Conservation (phyloP, 2,113 vertebrate genomes). For the Uria lomvia region DNA sequence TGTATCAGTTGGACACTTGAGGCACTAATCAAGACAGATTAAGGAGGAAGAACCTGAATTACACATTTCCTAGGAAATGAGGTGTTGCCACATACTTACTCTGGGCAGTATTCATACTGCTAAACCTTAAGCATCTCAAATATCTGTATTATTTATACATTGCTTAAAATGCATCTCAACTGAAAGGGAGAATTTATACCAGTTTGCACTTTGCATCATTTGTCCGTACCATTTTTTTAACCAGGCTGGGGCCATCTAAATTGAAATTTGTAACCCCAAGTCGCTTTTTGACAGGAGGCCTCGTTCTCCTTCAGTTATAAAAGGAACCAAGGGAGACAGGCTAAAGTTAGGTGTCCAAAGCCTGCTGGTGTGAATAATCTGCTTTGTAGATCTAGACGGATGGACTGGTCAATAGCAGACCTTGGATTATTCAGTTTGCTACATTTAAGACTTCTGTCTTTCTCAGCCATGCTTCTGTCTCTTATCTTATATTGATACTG, state of each 20-base stretch:
- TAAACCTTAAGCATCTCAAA: background rate
- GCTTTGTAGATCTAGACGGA: background rate
- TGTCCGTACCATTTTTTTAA: background rate
- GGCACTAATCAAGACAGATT: background rate
- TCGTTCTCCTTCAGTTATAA: background rate
- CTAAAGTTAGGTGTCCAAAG: background rate
- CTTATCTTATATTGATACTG: background rate
- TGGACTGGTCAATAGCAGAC: background rate
- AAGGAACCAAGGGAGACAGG: background rate
- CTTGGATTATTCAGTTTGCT: background rate
- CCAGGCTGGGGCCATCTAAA: background rate
- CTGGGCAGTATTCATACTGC: background rate
- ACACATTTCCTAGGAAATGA: background rate
- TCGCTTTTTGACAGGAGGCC: background rate
- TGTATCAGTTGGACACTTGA: background rate
- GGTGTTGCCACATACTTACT: background rate
- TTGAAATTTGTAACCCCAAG: background rate
- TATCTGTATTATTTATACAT: background rate
- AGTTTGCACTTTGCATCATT: background rate
- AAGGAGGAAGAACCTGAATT: background rate
- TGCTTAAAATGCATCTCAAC: background rate
- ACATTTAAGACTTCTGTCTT: background rate
- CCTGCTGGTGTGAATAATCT: background rate
- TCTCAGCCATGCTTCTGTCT: background rate
- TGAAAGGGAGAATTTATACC: background rate